Evolutionary conservation across 2,797 vertebrate species (phyloP).

Genomic region (Tragelaphus eurycerus): DNA sequence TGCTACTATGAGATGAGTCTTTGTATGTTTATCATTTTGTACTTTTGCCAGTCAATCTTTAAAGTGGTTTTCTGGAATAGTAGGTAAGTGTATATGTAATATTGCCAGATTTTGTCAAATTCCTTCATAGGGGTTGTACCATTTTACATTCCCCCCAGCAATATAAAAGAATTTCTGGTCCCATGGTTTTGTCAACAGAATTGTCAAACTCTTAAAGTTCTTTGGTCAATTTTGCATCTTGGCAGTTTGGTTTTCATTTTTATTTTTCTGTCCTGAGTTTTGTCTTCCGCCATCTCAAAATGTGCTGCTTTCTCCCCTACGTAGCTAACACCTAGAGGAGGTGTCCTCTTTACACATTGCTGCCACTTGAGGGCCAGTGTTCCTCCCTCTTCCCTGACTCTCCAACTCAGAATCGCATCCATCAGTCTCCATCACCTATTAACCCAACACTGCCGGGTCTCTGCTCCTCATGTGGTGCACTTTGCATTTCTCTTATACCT

Average conservation of each 20-base stretch:
- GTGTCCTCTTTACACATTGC: background rate
- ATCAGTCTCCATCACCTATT: background rate
- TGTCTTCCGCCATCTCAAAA: background rate
- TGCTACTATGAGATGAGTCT: background rate
- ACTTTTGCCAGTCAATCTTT: background rate
- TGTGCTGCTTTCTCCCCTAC: background rate
- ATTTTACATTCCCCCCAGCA: background rate
- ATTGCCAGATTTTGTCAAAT: background rate
- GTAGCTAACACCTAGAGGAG: background rate
- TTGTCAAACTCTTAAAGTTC: background rate
- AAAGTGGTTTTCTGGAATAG: background rate
- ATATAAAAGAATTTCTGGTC: background rate
- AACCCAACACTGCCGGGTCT: accelerated
- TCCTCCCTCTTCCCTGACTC: background rate
- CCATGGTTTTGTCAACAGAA: background rate
- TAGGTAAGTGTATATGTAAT: background rate
- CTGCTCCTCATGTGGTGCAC: background rate
- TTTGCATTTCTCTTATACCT: background rate
- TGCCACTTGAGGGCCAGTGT: background rate
- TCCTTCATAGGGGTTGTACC: background rate
- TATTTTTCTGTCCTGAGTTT: background rate
- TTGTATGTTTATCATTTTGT: background rate
- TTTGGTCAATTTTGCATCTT: background rate
- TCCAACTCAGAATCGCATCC: background rate
- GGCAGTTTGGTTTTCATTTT: too few species aligned